Evolutionary conservation across 1,140 invertebrate genomes (phyloP), one percentile per base, ranked within the genome.

Genomic region (Drosophila sp.): DNA sequence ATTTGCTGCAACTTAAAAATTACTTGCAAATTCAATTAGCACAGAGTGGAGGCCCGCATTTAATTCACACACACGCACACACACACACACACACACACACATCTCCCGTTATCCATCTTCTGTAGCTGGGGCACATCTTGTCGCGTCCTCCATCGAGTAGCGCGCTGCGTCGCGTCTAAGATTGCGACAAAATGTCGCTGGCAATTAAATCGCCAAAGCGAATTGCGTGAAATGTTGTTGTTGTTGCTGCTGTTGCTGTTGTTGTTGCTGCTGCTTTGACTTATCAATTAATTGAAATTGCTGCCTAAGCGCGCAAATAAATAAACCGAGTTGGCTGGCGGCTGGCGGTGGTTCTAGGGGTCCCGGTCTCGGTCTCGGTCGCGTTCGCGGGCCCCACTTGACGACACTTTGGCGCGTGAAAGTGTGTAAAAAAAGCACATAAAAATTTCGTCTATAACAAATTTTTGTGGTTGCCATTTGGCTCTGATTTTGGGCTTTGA

Each of bases 221-320:
- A 89, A 83, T 78, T 78, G 84, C 84, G 80, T 84, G 72, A 85
- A 85, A 85, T 86, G 63, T 76, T 73, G 66, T 65, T 32, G 41
- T 57, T 67, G 11, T 50, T 32, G 8, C 35, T 65, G 33, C 50
- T 32, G 70, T 35, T 47, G 33, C 30, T 57, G 58, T 32, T 47
- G 17, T 10, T 60, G 58, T n/a, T 25, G 32, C 10, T 57, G 66
- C 70, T 73, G 69, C 58, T 63, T 27, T 72, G 76, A 89, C 84
- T 84, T 87, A 87, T 87, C 84, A 87, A 87, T 87, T 87, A 87
- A 87, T 89, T 89, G 84, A 84, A 84, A 86, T 86, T 87, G 83
- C 83, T 70, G 83, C 63, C 78, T 72, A 86, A 86, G 83, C 82
- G 82, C 82, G 82, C 82, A 86, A 86, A 86, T 86, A 86, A 86